Conservation (phyloP, 2,797 vertebrate genomes). For the Gambelia wislizenii region DNA sequence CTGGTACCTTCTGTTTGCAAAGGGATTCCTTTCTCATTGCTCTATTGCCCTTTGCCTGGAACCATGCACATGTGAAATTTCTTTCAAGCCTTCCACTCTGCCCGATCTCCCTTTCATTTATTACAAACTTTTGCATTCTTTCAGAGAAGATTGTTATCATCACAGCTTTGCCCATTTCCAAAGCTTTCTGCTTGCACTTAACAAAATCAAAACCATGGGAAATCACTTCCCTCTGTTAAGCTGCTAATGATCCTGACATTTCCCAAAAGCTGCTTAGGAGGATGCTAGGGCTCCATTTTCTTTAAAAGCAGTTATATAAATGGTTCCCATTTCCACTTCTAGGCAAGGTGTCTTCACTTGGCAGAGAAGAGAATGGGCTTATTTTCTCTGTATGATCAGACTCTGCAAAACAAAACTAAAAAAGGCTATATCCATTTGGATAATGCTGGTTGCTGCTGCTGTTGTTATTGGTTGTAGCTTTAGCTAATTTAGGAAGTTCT, state of each 20-base stretch:
- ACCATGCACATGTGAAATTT: not conserved
- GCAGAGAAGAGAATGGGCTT: not conserved
- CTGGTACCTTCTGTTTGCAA: no score
- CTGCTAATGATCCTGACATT: constrained; percentile 20
- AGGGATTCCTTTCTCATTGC: not conserved
- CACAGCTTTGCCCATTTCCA: not conserved
- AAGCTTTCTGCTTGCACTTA: constrained; percentile 1
- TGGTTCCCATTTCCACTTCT: not conserved
- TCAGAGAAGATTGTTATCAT: not conserved
- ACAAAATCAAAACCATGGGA: constrained; percentile 8
- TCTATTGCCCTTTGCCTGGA: no score
- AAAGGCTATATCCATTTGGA: not conserved
- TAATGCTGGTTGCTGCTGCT: not conserved
- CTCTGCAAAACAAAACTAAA: not conserved
- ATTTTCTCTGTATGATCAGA: not conserved
- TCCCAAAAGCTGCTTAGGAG: constrained; percentile 13
- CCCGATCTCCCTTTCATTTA: not conserved
- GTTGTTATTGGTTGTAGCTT: not conserved
- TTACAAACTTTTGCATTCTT: not conserved
- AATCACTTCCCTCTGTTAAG: constrained; percentile 16
- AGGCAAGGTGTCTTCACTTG: not conserved
- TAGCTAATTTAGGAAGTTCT: not conserved
- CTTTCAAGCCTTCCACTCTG: not conserved
- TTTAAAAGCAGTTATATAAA: constrained; percentile 9
- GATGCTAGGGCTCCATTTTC: not conserved